These are phyloP conservation scores for Elymnias hypermnestra DNA, from an alignment of 1,140 invertebrate genomes.

Conservation along the genomic window DNA sequence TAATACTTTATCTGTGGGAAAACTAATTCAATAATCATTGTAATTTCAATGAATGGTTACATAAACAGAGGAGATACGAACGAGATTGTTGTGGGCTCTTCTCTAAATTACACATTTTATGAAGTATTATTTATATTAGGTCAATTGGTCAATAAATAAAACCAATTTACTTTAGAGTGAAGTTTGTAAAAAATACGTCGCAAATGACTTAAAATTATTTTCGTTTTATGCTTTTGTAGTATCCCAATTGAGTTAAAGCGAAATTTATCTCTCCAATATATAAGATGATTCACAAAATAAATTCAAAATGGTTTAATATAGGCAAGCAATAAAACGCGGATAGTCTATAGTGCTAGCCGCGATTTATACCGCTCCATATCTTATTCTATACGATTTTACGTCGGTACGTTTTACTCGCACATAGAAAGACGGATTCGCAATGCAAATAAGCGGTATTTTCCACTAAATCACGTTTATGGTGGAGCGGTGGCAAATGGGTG, in stretches of 20 bases:
- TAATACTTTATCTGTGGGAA: no score
- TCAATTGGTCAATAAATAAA: no score
- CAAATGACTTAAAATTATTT: no score
- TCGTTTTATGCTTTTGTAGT: no score
- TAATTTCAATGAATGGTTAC: no score
- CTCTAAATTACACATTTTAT: no score
- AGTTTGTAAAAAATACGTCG: no score
- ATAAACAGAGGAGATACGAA: no score
- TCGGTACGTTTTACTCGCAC: slow-evolving; percentile 42
- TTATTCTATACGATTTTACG: slow-evolving; percentile 56
- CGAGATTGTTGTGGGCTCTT: no score
- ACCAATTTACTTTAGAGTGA: no score
- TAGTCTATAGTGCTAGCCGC: slow-evolving; percentile 38
- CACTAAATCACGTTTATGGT: slow-evolving; percentile 56
- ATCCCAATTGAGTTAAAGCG: not conserved
- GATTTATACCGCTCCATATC: slow-evolving; percentile 38
- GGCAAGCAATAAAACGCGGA: slow-evolving; percentile 42
- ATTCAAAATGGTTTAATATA: not conserved
- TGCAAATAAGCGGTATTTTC: slow-evolving; percentile 64
- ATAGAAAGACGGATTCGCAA: slow-evolving; percentile 49
- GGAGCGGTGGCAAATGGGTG: slow-evolving; percentile 38
- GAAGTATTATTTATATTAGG: no score
- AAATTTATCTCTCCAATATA: not conserved
- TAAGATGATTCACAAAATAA: not conserved
- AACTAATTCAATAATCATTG: no score